Evolutionary conservation across 2,113 vertebrate species (phyloP).

Genomic region (Mormoops blainvillei): DNA sequence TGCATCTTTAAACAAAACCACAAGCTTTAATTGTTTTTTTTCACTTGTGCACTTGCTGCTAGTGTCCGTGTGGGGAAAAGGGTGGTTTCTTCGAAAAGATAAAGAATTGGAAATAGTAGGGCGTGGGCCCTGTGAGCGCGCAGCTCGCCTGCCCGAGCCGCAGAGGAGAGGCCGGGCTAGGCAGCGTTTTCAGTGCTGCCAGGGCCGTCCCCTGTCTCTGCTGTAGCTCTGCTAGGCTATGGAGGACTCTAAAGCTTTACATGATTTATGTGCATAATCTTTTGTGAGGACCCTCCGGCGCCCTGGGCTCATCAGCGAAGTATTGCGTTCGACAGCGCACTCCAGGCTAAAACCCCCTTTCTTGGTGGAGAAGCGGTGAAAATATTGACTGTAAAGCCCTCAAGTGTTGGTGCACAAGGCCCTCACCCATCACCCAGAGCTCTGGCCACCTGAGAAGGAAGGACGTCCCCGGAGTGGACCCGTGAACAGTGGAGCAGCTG

Average conservation of each 20-base stretch:
- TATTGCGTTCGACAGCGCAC: fast-evolving
- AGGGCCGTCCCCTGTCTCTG: no score
- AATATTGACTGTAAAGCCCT: neutral
- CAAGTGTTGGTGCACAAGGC: fast-evolving
- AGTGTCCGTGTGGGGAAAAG: neutral
- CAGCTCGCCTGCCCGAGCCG: neutral
- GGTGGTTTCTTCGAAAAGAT: neutral
- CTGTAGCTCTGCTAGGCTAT: neutral
- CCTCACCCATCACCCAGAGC: fast-evolving
- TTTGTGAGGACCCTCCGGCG: fast-evolving
- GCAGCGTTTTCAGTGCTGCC: no score
- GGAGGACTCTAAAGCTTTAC: neutral
- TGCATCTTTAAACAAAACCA: neutral
- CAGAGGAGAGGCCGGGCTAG: neutral
- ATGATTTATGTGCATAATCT: neutral
- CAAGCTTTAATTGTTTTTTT: neutral
- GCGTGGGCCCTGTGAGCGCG: no score
- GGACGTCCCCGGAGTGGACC: neutral
- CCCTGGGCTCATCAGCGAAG: neutral
- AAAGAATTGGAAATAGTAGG: neutral
- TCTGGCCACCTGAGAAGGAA: neutral
- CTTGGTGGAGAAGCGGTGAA: neutral
- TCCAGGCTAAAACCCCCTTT: no score
- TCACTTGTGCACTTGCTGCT: neutral
- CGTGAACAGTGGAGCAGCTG: fast-evolving